Conservation (phyloP, 2,888 invertebrate genomes). For the Thysanoteuthis rhombus region DNA sequence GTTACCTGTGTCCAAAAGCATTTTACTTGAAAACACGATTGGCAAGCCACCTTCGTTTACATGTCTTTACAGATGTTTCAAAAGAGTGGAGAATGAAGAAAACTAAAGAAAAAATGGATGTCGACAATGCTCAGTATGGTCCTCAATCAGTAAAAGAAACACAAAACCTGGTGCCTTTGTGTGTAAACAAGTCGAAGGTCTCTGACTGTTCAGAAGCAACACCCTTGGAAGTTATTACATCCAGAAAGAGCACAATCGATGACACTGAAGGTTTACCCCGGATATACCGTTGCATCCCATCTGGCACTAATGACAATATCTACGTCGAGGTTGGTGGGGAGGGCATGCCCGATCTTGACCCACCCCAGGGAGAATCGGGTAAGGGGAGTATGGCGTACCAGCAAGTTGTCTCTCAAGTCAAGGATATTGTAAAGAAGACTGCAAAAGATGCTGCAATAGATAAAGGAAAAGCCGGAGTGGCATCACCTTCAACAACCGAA, state of each 20-base stretch:
- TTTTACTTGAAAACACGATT: neutral
- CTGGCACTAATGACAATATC: neutral
- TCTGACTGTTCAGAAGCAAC: neutral
- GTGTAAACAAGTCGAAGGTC: neutral
- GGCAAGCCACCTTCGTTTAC: neutral
- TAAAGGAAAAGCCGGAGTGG: neutral
- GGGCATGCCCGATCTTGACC: neutral
- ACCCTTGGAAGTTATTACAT: neutral
- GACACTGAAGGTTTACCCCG: neutral
- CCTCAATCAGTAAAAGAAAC: neutral
- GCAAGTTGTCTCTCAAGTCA: neutral
- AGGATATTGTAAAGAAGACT: neutral
- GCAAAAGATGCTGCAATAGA: neutral
- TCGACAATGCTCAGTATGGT: accelerated
- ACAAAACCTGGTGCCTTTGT: too few relatives aligned
- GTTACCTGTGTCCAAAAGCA: neutral
- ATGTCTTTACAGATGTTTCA: neutral
- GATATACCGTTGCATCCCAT: neutral
- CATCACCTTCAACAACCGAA: neutral
- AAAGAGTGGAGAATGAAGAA: neutral
- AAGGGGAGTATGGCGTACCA: neutral
- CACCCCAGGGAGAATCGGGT: neutral
- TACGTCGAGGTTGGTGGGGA: neutral
- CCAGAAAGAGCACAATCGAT: neutral
- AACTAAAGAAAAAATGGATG: neutral